Percentiles rank a stretch among this genome's conserved stretches.
Conservation (phyloP, 2,113 vertebrate species). For the Ammodytes marinus region DNA sequence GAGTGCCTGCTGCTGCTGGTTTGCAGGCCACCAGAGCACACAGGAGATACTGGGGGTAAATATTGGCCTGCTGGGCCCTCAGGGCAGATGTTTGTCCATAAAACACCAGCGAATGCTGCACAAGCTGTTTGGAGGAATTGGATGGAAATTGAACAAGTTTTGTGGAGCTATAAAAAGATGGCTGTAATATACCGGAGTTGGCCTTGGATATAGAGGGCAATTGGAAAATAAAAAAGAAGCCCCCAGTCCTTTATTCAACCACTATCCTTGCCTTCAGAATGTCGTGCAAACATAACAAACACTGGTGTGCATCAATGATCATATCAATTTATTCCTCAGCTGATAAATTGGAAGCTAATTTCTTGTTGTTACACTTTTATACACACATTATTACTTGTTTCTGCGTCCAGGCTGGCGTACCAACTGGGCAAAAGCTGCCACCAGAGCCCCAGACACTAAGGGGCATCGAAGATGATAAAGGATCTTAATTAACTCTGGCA, state of each 20-base stretch:
- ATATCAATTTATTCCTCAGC: neutral
- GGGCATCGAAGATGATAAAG: too few relatives aligned
- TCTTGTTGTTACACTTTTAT: too few relatives aligned
- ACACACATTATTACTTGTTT: too few relatives aligned
- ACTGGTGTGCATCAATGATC: neutral
- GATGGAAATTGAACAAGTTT: constrained; percentile 23
- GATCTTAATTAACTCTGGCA: too few relatives aligned
- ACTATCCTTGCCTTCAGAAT: neutral
- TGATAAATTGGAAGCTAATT: too few relatives aligned
- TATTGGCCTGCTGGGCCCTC: constrained; percentile 35
- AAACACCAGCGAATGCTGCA: constrained; percentile 26
- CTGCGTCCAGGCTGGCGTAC: too few relatives aligned
- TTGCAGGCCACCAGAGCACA: constrained; percentile 19
- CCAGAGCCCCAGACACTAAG: too few relatives aligned
- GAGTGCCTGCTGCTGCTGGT: constrained; percentile 27
- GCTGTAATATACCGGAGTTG: neutral
- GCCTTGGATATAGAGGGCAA: neutral
- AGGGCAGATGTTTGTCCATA: constrained; percentile 27
- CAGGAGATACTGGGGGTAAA: constrained; percentile 17
- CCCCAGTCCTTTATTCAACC: neutral
- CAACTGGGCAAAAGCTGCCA: too few relatives aligned
- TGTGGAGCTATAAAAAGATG: constrained; percentile 20
- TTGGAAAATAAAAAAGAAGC: neutral
- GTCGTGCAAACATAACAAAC: neutral
- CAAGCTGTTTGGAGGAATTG: constrained; percentile 16